phyloP scores from a whole-genome alignment of 2,113 vertebrate genomes.

The Equus quagga region DNA sequence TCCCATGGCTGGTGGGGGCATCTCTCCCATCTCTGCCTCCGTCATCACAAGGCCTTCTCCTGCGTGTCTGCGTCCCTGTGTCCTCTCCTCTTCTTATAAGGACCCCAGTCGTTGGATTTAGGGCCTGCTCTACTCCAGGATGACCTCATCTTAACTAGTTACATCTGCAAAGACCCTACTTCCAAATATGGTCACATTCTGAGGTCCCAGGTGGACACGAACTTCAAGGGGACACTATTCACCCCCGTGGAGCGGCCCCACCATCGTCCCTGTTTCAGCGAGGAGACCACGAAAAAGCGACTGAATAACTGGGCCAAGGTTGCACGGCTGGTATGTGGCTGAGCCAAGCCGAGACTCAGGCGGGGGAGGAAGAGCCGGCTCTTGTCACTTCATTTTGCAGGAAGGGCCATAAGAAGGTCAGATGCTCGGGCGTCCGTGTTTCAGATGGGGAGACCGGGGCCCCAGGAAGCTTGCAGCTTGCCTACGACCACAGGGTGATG shows the following conservation, averaged over 20 bases:
- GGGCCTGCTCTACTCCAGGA: accelerated
- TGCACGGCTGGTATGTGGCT: accelerated
- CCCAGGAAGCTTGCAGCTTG: accelerated
- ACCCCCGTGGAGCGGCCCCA: accelerated
- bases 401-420: accelerated
- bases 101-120: accelerated
- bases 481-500: accelerated
- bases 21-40: no score
- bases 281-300: accelerated
- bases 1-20: accelerated
- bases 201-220: accelerated
- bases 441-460: accelerated
- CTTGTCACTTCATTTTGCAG: accelerated
- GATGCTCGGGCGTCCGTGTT: accelerated
- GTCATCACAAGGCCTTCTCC: accelerated
- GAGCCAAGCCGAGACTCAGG: neutral
- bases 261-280: accelerated
- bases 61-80: no score
- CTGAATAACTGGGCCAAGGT: accelerated
- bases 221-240: neutral
- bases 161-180: neutral
- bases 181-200: accelerated
- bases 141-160: accelerated
- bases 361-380: accelerated
- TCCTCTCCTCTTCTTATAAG: neutral